phyloP scores from a whole-genome alignment of 2,113 vertebrate genomes.

The Grallaria varia region DNA sequence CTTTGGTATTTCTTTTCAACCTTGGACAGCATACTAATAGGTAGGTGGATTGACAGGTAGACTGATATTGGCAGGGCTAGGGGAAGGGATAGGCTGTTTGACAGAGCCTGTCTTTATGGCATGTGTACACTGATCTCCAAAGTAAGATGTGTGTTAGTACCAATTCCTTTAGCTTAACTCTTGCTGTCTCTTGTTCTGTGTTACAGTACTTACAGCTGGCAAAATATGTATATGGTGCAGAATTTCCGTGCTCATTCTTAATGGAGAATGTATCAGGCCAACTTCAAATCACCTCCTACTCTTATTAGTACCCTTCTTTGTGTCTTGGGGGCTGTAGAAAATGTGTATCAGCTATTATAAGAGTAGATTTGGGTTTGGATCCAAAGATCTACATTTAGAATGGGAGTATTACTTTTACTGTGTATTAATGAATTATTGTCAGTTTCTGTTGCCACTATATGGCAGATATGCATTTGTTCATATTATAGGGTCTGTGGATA shows the following conservation, averaged over 20 bases:
- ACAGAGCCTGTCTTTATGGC: neutral
- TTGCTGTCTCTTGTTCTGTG: neutral
- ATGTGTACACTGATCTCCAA: neutral
- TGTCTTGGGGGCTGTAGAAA: neutral
- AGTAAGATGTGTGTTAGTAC: neutral
- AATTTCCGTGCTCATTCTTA: neutral
- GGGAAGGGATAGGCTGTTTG: neutral
- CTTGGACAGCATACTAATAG: conserved; percentile 8
- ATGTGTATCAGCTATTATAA: neutral
- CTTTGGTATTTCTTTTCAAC: conserved; percentile 31
- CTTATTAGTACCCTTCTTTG: neutral
- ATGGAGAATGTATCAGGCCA: neutral
- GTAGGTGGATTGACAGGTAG: conserved; percentile 22
- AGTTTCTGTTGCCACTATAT: neutral
- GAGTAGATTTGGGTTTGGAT: neutral
- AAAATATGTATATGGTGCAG: neutral
- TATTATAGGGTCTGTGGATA: neutral
- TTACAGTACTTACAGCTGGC: neutral
- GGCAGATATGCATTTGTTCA: neutral
- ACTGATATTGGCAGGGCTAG: neutral
- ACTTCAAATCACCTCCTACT: neutral
- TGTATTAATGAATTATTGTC: neutral
- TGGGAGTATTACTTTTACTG: neutral
- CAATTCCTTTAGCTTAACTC: neutral
- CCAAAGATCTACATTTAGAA: neutral